These are phyloP conservation scores for Diplodus puntazzo DNA, from an alignment of 2,797 vertebrate genomes.

Conservation along the genomic window DNA sequence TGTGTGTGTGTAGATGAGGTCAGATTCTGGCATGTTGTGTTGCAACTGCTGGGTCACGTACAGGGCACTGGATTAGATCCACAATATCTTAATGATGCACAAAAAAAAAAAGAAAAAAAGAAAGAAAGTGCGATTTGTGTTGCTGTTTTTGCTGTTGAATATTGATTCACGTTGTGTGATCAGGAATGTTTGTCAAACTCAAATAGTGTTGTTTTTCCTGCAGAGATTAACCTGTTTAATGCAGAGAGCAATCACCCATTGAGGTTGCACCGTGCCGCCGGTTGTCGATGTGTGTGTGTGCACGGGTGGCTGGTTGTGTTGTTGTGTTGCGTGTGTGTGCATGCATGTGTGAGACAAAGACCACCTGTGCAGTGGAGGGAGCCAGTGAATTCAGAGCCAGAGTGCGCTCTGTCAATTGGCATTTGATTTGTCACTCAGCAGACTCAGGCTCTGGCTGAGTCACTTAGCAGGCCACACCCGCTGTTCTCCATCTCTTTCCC, in stretches of 20 bases:
- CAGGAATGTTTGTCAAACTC: slow-evolving; percentile 79
- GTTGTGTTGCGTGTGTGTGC: slow-evolving; percentile 1
- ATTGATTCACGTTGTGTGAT: slow-evolving; percentile 70
- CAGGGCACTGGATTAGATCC: slow-evolving; percentile 64
- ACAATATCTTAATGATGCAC: slow-evolving; percentile 56
- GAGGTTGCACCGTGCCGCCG: slow-evolving; percentile 43
- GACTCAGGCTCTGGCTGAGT: slow-evolving; percentile 72
- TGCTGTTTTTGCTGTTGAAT: slow-evolving; percentile 64
- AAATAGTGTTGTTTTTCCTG: slow-evolving; percentile 76
- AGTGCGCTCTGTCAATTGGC: slow-evolving; percentile 79
- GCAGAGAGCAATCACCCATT: slow-evolving; percentile 75
- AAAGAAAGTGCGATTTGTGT: slow-evolving; percentile 37
- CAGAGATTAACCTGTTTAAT: slow-evolving; percentile 78
- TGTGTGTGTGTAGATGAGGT: slow-evolving; percentile 75
- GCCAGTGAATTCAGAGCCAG: slow-evolving; percentile 74
- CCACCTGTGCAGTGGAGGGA: slow-evolving; percentile 82
- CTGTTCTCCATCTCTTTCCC: slow-evolving; percentile 69
- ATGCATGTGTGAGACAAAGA: slow-evolving; percentile 71
- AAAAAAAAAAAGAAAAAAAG: background rate
- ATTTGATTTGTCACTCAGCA: slow-evolving; percentile 85
- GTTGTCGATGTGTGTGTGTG: slow-evolving; percentile 27
- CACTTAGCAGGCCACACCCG: slow-evolving; percentile 79
- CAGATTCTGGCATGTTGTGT: slow-evolving; percentile 73
- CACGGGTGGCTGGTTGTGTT: no score
- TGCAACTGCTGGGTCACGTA: slow-evolving; percentile 74